Base-by-base conservation (phyloP, 2,888 invertebrate genomes). In the Brachynemurus nebulosus region DNA sequence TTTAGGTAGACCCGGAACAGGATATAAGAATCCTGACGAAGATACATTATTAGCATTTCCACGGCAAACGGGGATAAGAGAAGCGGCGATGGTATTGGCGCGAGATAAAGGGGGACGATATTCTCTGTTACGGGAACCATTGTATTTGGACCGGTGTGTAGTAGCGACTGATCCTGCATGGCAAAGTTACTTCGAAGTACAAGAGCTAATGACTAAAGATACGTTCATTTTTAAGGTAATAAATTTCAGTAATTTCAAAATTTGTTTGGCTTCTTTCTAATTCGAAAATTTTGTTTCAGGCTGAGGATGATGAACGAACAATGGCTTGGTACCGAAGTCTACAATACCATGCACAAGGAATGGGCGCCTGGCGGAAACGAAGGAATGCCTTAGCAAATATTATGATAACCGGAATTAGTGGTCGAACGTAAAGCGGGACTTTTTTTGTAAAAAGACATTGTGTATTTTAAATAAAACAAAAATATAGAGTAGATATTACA, bases 311-410 rank as follows among this genome's bases (percentile, higher is more conserved):
- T 52, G 76, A 80, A 40, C 79, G 86, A 53, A 92, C 92, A 1
- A 80, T 82, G 53, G 78, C 81, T 21, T 95, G 95, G 93, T 86
- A 90, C 63, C 77, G 83, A 16, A 86, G 88, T 56, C 67, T 95
- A 43, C 90, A 92, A 61, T 86, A 83, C 58, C 90, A 92, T 62
- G 86, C 90, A 18, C 86, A 89, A 61, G 88, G 91, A 46, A 80
- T 93, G 53, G 93, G 93, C 47, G 79, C 86, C 6, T 95, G 95
- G 95, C 74, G 93, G 42, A 82, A 85, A 61, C 72, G 93, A 50
- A 74, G 95, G 27, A 91, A 90, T 58, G 95, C 92, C 5, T 70
- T 95, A 55, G 91, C 93, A n/a, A 93, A 95, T 61, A 93, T 95
- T 53, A 93, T 95, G 91, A 91, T 93, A 59, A 90, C 88, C 61